Percentiles rank a stretch among this genome's conserved stretches.
Conservation (phyloP, 1,140 invertebrate species). For the Papilio dardanus region DNA sequence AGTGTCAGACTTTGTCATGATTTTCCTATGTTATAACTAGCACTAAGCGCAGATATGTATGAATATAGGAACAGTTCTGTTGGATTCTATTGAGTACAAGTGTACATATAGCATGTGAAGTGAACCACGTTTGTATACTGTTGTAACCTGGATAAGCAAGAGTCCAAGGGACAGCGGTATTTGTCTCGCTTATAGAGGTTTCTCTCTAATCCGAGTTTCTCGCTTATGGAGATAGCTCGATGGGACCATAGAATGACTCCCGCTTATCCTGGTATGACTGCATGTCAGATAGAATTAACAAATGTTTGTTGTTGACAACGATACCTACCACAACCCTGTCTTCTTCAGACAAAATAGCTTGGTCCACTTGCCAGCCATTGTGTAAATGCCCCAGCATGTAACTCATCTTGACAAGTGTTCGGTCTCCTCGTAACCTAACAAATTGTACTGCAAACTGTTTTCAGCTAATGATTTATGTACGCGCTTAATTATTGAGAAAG, state of each 20-base stretch:
- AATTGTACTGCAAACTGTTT: not conserved
- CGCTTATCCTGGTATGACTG: no score
- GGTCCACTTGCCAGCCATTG: slow-evolving; percentile 99
- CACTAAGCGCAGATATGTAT: not conserved
- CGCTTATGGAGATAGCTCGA: no score
- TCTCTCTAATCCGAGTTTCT: no score
- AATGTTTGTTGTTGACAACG: not conserved
- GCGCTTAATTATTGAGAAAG: not conserved
- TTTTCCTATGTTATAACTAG: not conserved
- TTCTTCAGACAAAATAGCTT: slow-evolving; percentile 99
- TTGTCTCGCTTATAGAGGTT: no score
- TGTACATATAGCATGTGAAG: no score
- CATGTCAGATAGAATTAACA: no score
- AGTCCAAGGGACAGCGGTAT: no score
- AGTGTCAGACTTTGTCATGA: not conserved
- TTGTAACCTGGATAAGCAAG: no score
- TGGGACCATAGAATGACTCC: no score
- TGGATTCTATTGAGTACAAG: no score
- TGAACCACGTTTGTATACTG: no score
- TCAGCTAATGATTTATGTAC: not conserved
- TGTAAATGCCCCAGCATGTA: slow-evolving; percentile 99
- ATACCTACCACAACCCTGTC: slow-evolving; percentile 94
- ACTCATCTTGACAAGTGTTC: slow-evolving; percentile 88
- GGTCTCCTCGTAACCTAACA: not conserved
- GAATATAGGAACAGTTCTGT: no score